These are phyloP conservation scores for Ivindomyrus marchei DNA, from an alignment of 2,113 vertebrate species.

Conservation along the genomic window DNA sequence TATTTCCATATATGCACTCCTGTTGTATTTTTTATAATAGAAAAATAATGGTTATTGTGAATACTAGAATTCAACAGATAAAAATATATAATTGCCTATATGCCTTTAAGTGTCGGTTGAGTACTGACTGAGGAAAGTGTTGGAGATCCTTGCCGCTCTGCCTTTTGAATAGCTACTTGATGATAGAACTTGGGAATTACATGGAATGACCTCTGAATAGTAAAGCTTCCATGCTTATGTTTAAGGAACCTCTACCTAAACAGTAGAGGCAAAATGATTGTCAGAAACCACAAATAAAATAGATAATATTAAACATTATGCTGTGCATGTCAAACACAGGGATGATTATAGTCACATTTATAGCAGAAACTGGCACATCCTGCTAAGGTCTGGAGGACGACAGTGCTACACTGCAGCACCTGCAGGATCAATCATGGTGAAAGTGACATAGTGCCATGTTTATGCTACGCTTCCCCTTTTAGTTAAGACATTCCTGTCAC, in stretches of 20 bases:
- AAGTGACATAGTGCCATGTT: neutral
- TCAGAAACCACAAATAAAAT: neutral
- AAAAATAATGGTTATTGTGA: constrained; percentile 15
- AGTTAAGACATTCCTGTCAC: neutral
- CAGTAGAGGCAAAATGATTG: neutral
- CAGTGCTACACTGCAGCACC: neutral
- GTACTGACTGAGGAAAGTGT: neutral
- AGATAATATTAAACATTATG: neutral
- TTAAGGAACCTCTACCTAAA: neutral
- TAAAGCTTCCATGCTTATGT: neutral
- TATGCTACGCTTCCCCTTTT: neutral
- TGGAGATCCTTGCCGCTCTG: neutral
- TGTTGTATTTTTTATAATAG: constrained; percentile 12
- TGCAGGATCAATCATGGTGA: neutral
- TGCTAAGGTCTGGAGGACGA: neutral
- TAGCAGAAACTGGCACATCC: neutral
- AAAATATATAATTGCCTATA: constrained; percentile 28
- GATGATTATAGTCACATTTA: no score
- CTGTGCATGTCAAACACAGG: neutral
- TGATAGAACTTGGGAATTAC: neutral
- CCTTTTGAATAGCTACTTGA: neutral
- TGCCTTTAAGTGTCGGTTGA: neutral
- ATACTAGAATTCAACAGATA: constrained; percentile 18
- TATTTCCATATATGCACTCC: neutral
- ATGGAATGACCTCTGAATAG: neutral